phyloP scores from a whole-genome alignment of 2,797 vertebrate genomes.

The Sparidentex hasta region DNA sequence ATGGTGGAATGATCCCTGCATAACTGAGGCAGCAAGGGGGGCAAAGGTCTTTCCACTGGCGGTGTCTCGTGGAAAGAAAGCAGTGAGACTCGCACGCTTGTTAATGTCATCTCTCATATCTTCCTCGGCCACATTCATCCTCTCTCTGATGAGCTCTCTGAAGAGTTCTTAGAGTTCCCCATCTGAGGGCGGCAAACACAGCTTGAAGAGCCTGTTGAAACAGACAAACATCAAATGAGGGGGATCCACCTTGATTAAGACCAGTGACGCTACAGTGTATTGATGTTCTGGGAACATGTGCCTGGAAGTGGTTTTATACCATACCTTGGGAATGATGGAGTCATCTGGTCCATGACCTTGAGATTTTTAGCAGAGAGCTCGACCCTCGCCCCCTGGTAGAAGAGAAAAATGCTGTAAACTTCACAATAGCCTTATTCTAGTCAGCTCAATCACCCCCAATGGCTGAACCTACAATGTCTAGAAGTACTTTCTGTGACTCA shows the following conservation, averaged over 20 bases:
- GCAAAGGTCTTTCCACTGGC: constrained; percentile 36
- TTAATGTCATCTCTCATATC: constrained; percentile 32
- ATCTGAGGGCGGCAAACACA: constrained; percentile 95
- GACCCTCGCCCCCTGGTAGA: constrained; percentile 93
- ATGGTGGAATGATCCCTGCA: constrained; percentile 56
- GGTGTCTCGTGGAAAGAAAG: constrained; percentile 48
- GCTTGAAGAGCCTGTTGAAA: constrained; percentile 90
- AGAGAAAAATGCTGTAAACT: constrained; percentile 35
- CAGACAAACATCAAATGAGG: constrained; percentile 35
- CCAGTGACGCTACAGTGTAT: constrained; percentile 10
- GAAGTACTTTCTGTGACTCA: background rate
- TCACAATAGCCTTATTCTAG: background rate
- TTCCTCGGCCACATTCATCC: constrained; percentile 36
- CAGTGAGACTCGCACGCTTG: constrained; percentile 22
- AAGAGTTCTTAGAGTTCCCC: constrained; percentile 89
- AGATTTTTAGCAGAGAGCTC: constrained; percentile 98
- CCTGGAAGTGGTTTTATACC: constrained; percentile 9
- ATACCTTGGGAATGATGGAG: constrained; percentile 93
- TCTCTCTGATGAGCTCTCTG: constrained; percentile 33
- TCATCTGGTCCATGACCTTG: constrained; percentile 98
- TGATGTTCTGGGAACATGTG: constrained; percentile 1
- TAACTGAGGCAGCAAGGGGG: constrained; percentile 21
- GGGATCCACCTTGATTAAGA: background rate
- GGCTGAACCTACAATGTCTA: background rate
- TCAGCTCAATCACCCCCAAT: background rate